These are phyloP conservation scores for Adelosebastes latens DNA, from an alignment of 2,797 vertebrate species.

Conservation along the genomic window DNA sequence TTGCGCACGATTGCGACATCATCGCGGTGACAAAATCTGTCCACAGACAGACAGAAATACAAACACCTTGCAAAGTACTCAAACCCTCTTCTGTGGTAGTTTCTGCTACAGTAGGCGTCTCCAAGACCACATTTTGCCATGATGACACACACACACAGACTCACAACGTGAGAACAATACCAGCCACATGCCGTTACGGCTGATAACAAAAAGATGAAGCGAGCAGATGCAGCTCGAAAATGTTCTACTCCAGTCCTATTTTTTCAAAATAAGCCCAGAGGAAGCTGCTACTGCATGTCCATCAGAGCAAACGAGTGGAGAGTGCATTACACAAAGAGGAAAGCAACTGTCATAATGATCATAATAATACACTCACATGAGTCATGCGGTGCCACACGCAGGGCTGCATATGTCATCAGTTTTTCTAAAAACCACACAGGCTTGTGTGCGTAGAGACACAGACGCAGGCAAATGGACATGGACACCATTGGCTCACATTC, in stretches of 20 bases:
- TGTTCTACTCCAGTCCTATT: background rate
- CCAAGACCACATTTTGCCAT: no score
- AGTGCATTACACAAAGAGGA: conserved; percentile 10
- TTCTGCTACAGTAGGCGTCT: no score
- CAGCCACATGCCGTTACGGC: no score
- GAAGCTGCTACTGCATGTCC: background rate
- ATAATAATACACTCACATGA: conserved; percentile 39
- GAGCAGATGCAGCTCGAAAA: background rate
- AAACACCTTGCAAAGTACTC: no score
- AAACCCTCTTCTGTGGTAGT: no score
- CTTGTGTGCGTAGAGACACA: background rate
- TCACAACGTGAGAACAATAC: no score
- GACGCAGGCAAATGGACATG: conserved; percentile 24
- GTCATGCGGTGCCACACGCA: conserved; percentile 32
- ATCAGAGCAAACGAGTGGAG: background rate
- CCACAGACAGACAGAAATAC: no score
- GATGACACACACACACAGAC: no score
- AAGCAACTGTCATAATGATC: conserved; percentile 33
- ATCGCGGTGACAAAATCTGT: no score
- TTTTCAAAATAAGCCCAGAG: background rate
- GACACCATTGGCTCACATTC: conserved; percentile 21
- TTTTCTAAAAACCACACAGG: conserved; percentile 18
- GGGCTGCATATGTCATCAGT: conserved; percentile 30
- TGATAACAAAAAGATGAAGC: background rate
- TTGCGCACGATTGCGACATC: no score